Conservation (phyloP, 1,140 invertebrate species). For the Drosophila lini region DNA sequence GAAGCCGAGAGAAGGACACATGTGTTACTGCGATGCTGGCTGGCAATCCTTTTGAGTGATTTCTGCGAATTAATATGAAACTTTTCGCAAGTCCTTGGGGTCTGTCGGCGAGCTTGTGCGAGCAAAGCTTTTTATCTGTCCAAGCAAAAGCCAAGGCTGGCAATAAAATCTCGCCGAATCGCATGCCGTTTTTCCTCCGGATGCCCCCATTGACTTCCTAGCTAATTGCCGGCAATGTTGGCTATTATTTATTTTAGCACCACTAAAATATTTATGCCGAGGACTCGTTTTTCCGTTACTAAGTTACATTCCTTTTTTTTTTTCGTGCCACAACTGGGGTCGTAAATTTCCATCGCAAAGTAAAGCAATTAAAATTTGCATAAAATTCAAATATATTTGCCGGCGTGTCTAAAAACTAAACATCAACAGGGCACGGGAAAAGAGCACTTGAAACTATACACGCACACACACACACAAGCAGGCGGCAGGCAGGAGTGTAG, state of each 20-base stretch:
- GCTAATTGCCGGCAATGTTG: constrained; percentile 45
- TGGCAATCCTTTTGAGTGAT: constrained; percentile 54
- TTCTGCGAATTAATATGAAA: constrained; percentile 47
- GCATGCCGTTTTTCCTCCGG: background rate
- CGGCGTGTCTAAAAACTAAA: constrained; percentile 71
- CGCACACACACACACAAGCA: background rate
- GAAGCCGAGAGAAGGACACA: constrained; percentile 10
- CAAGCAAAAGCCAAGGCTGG: constrained; percentile 18
- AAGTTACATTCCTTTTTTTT: constrained; percentile 2
- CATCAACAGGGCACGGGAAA: constrained; percentile 47
- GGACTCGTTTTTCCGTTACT: constrained; percentile 9
- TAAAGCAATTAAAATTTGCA: constrained; percentile 81
- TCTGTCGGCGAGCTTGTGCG: constrained; percentile 20
- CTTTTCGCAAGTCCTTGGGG: constrained; percentile 32
- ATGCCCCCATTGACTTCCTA: constrained; percentile 23
- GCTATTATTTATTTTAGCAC: constrained; percentile 57
- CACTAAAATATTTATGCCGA: constrained; percentile 59
- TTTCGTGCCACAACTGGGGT: constrained; percentile 2
- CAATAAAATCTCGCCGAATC: constrained; percentile 24
- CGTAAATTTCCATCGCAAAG: constrained; percentile 66
- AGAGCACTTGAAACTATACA: constrained; percentile 56
- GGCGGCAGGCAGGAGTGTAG: constrained; percentile 31
- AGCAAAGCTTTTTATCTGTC: constrained; percentile 46
- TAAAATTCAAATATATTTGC: constrained; percentile 69
- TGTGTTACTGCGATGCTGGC: constrained; percentile 9